Base-by-base conservation (phyloP, 2,113 vertebrate species). In the Chaetodon trifascialis region DNA sequence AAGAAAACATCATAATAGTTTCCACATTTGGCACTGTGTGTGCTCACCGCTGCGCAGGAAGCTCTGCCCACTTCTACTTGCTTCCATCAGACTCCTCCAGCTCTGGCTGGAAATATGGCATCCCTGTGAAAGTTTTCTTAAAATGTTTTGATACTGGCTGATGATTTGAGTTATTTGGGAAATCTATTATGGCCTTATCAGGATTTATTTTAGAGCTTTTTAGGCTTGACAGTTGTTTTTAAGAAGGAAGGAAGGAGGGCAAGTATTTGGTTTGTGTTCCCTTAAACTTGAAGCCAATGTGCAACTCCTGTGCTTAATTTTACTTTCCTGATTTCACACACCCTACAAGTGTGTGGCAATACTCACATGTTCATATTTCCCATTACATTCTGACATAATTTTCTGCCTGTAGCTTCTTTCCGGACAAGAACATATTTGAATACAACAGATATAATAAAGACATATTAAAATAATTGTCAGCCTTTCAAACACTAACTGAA, bases 1-100 rank as follows among this genome's bases (percentile, higher is more conserved):
- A 91, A 90, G 79, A 86, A 88, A 94, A 93, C 88, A 76, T 72
- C 7, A n/a, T 86, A 93, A 94, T 83, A 52, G 73, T 73, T 92
- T 89, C 90, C 93, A 92, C 73, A 84, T 92, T 93, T 62, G 82
- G 59, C 21, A 36, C 54, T 3, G 63, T 40, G 51, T 79, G 74
- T 83, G 83, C 80, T 79, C 73, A 44, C 21, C 54, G 0, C 30
- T 19, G 70, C 72, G 64, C 58, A 0, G 38, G 17, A 11, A 62
- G 83, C 62, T 76, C 19, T 12, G 17, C 15, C 71, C 21, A 6
- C 68, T 68, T 49, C 51, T 14, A 7, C n/a, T n/a, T n/a, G n/a
- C n/a, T n/a, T n/a, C n/a, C n/a, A 21, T 68, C 25, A n/a, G 54
- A 51, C 19, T 17, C 11, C 0, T 38, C 19, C 2, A 47, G 47